Conservation (phyloP, 2,113 vertebrate genomes). For the Machaerirhynchus nigripectus region DNA sequence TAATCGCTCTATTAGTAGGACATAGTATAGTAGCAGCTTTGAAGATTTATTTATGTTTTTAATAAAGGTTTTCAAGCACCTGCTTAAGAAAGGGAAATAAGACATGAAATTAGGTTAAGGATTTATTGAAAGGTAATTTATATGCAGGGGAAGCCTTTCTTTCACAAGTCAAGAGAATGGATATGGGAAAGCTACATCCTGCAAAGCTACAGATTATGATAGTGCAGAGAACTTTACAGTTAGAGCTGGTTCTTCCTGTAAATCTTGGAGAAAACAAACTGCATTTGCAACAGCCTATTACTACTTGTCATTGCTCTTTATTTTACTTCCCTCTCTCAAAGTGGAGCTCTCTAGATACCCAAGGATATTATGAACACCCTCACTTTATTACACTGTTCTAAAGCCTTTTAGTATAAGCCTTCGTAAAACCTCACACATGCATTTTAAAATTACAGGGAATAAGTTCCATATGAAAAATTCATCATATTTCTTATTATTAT, state of each 20-base stretch:
- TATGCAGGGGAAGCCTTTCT: neutral
- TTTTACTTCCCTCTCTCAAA: neutral
- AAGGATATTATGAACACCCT: neutral
- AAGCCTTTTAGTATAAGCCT: neutral
- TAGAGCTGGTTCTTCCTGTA: neutral
- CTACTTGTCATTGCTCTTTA: neutral
- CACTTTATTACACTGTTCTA: neutral
- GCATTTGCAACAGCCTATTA: neutral
- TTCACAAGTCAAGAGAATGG: neutral
- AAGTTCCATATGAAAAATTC: constrained; percentile 40
- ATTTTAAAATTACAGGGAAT: constrained; percentile 29
- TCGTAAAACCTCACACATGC: constrained; percentile 25
- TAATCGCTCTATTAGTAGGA: fast-evolving
- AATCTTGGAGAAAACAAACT: neutral
- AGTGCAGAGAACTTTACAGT: neutral
- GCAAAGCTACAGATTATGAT: neutral
- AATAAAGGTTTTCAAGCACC: neutral
- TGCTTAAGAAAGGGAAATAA: neutral
- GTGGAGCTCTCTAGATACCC: neutral
- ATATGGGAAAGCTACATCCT: neutral
- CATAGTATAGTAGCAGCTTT: neutral
- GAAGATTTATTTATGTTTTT: neutral
- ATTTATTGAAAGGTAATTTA: neutral
- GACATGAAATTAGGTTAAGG: neutral
- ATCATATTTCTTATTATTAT: neutral